phyloP scores from a whole-genome alignment of 2,888 invertebrate species.

The Eupeodes luniger region DNA sequence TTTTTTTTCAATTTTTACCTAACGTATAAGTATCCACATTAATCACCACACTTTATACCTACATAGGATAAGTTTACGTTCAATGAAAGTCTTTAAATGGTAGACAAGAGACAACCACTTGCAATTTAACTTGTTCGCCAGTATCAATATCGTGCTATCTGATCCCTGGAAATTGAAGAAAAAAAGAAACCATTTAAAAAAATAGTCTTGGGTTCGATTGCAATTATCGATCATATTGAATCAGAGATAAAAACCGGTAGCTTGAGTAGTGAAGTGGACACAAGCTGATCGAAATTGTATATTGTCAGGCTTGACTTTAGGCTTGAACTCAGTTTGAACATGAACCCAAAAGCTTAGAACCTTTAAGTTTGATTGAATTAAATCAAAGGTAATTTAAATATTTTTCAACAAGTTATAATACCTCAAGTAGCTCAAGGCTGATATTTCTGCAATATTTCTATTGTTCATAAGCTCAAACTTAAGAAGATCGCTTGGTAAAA shows the following conservation, averaged over 20 bases:
- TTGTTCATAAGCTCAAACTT: slow-evolving; percentile 1
- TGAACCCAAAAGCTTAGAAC: not conserved
- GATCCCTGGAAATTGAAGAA: not conserved
- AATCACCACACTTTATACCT: not conserved
- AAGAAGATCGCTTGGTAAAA: not conserved
- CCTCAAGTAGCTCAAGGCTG: not conserved
- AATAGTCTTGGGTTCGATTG: not conserved
- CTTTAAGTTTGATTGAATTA: slow-evolving; percentile 15
- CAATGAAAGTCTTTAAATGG: slow-evolving; percentile 14
- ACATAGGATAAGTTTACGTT: not conserved
- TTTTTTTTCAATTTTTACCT: not conserved
- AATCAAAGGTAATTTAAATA: not conserved
- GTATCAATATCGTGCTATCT: slow-evolving; percentile 28
- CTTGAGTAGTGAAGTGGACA: slow-evolving; percentile 29
- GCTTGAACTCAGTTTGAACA: not conserved
- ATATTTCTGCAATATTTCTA: not conserved
- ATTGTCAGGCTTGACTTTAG: not conserved
- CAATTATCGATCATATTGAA: slow-evolving; percentile 21
- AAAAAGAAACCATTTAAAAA: slow-evolving; percentile 16
- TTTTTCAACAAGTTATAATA: not conserved
- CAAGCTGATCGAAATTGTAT: slow-evolving; percentile 23
- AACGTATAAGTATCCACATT: slow-evolving; percentile 1
- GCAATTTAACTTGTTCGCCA: not conserved
- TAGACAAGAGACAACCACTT: slow-evolving; percentile 11
- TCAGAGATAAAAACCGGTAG: slow-evolving; percentile 54